phyloP scores from a whole-genome alignment of 92 coral and sea anemone genomes.

The Porites evermanni region DNA sequence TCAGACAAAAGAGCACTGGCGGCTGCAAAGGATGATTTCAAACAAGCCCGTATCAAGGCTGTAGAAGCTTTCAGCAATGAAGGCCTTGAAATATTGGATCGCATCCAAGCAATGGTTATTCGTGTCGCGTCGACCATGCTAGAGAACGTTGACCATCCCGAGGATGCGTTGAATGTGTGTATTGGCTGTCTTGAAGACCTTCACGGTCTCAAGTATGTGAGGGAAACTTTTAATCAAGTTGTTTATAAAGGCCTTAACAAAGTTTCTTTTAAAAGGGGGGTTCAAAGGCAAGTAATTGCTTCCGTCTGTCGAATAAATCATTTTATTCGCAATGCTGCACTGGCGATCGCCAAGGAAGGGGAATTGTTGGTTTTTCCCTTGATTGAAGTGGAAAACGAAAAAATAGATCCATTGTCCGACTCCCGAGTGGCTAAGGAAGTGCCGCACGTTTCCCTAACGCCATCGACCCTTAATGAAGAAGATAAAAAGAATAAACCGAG shows the following conservation, averaged over 20 bases:
- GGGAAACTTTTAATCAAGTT: background rate
- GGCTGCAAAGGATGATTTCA: slow-evolving; percentile 1
- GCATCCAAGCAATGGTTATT: slow-evolving; percentile 20
- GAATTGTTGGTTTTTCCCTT: slow-evolving; percentile 11
- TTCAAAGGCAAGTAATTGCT: background rate
- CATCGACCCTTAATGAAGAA: background rate
- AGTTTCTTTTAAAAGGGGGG: background rate
- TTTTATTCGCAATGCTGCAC: background rate
- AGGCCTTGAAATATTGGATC: background rate
- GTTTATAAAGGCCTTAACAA: background rate
- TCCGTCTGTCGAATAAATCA: slow-evolving; percentile 26
- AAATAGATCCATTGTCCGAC: background rate
- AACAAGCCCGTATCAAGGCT: slow-evolving; percentile 4
- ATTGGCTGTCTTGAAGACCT: slow-evolving; percentile 8
- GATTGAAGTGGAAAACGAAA: background rate
- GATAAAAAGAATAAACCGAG: background rate
- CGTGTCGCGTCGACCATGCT: slow-evolving; percentile 20
- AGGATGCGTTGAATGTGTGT: slow-evolving; percentile 3
- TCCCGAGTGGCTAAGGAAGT: background rate
- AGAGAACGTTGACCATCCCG: slow-evolving; percentile 9
- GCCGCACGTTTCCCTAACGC: background rate
- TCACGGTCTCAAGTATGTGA: background rate
- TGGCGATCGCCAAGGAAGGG: background rate
- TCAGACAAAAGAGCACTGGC: background rate
- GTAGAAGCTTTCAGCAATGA: slow-evolving; percentile 5